phyloP scores from a whole-genome alignment of 2,888 invertebrate genomes.

The Spilarctia lutea region DNA sequence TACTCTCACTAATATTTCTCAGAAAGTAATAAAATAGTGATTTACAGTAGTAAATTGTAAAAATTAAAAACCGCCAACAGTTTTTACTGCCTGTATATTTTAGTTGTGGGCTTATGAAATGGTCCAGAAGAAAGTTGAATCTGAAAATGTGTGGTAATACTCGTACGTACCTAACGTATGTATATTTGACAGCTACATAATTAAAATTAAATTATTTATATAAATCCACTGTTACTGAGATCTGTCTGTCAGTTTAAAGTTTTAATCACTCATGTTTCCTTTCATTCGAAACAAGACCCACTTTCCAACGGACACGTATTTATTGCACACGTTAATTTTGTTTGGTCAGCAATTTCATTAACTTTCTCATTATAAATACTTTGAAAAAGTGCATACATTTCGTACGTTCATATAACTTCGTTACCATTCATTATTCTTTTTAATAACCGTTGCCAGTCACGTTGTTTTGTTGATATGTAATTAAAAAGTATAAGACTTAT shows the following conservation, averaged over 20 bases:
- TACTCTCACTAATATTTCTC: too few species aligned
- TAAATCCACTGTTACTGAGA: not conserved
- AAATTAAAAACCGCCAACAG: too few species aligned
- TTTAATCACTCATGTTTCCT: not conserved
- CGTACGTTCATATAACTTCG: not conserved
- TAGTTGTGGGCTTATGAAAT: not conserved
- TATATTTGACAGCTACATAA: not conserved
- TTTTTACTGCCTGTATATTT: not conserved
- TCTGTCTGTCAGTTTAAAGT: not conserved
- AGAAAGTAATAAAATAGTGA: too few species aligned
- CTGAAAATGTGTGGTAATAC: not conserved
- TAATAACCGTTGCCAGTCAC: not conserved
- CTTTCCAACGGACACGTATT: not conserved
- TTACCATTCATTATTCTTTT: not conserved
- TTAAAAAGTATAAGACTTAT: not conserved
- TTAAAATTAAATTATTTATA: not conserved
- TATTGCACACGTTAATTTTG: not conserved
- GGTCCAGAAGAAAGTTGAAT: not conserved
- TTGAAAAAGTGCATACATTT: not conserved
- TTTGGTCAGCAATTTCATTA: not conserved
- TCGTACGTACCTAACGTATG: not conserved
- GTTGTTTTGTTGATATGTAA: not conserved
- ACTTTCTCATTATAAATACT: not conserved
- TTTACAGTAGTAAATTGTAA: too few species aligned
- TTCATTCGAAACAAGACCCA: not conserved